Evolutionary conservation across 2,113 vertebrate species (phyloP).

Genomic region (Amia ocellicauda): DNA sequence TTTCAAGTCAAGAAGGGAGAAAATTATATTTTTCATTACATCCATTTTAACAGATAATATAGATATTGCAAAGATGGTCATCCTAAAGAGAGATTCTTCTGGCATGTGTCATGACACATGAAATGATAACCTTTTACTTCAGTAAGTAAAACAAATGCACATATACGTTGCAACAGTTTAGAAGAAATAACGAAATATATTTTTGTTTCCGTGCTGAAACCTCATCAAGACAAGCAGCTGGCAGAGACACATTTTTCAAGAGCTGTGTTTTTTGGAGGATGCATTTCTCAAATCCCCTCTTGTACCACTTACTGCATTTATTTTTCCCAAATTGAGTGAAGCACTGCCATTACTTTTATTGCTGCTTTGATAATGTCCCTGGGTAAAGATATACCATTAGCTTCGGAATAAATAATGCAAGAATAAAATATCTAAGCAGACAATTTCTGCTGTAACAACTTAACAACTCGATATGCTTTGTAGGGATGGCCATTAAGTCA

Average conservation of each 20-base stretch:
- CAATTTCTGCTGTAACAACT: background rate
- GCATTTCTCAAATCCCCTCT: conserved; percentile 2
- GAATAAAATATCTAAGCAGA: background rate
- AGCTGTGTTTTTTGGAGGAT: background rate
- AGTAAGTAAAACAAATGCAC: background rate
- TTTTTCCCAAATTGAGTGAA: background rate
- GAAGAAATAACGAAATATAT: background rate
- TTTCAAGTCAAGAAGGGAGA: no score
- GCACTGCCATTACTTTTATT: background rate
- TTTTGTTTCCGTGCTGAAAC: background rate
- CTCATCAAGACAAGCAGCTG: background rate
- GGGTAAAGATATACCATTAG: background rate
- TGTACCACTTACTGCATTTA: background rate
- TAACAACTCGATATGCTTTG: no score
- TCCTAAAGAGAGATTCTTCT: no score
- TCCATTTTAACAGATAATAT: no score
- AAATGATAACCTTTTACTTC: background rate
- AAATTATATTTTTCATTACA: no score
- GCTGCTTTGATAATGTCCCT: background rate
- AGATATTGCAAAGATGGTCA: no score
- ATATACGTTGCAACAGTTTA: background rate
- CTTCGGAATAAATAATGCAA: background rate
- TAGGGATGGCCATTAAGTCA: no score
- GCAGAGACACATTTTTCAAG: background rate
- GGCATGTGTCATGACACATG: background rate